Evolutionary conservation across 92 coral and sea anemone species (phyloP).

Genomic region (Parazoanthus atlanticus): DNA sequence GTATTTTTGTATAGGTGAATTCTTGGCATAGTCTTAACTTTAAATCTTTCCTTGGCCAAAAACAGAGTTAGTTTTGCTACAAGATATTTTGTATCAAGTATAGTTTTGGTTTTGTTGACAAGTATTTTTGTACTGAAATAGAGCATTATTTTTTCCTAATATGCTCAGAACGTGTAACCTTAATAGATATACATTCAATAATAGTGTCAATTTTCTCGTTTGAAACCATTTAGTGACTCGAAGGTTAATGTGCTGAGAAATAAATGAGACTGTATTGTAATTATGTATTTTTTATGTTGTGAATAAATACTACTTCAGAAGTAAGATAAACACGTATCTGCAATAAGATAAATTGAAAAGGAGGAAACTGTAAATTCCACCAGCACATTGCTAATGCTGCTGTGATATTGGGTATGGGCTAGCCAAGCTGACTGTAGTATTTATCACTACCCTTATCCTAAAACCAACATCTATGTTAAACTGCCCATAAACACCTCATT

Average conservation of each 20-base stretch:
- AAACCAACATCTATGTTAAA: not conserved
- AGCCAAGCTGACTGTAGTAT: not conserved
- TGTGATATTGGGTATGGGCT: too few species aligned
- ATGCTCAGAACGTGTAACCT: slow-evolving; percentile 2
- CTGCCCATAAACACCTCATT: not conserved
- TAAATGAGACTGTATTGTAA: slow-evolving; percentile 10
- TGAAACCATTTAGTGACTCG: not conserved
- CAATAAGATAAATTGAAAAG: not conserved
- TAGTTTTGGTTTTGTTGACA: slow-evolving; percentile 17
- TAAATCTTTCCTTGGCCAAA: slow-evolving; percentile 37
- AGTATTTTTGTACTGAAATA: slow-evolving; percentile 34
- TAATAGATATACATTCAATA: not conserved
- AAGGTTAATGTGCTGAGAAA: slow-evolving; percentile 8
- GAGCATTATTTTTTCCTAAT: slow-evolving; percentile 18
- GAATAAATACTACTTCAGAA: not conserved
- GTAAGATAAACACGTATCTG: too few species aligned
- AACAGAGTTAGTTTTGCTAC: slow-evolving; percentile 31
- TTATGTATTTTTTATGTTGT: not conserved
- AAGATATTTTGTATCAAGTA: slow-evolving; percentile 3
- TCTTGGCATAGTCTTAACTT: slow-evolving; percentile 12
- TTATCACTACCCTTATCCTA: not conserved
- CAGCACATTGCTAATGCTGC: not conserved
- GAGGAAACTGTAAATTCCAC: not conserved
- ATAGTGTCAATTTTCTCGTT: not conserved
- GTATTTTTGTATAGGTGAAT: slow-evolving; percentile 23